These are phyloP conservation scores for Nebria ingens DNA, from an alignment of 1,140 invertebrate genomes.

Conservation along the genomic window DNA sequence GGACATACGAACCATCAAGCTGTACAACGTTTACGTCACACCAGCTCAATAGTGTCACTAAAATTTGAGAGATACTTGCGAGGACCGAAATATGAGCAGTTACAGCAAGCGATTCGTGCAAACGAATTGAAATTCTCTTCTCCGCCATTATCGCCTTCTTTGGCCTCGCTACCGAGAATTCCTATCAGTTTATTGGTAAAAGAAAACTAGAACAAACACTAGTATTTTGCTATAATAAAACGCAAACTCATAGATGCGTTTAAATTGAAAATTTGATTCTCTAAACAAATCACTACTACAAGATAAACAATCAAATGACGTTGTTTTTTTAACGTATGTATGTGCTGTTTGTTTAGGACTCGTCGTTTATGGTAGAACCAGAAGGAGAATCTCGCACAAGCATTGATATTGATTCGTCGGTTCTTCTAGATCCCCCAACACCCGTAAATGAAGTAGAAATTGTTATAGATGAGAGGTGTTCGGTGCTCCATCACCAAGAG, in stretches of 20 bases:
- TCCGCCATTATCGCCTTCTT: slow-evolving; percentile 55
- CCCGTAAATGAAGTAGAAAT: slow-evolving; percentile 53
- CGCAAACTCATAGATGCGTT: no score
- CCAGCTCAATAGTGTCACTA: slow-evolving; percentile 66
- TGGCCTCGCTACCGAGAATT: slow-evolving; percentile 64
- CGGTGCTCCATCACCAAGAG: slow-evolving; percentile 41
- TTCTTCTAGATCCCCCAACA: slow-evolving; percentile 41
- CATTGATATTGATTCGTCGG: slow-evolving; percentile 44
- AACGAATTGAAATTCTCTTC: slow-evolving; percentile 54
- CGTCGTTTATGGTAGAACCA: slow-evolving; percentile 46
- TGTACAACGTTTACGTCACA: slow-evolving; percentile 72
- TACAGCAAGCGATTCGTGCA: slow-evolving; percentile 73
- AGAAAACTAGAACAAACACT: no score
- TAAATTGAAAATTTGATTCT: no score
- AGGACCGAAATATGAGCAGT: slow-evolving; percentile 81
- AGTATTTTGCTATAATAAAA: no score
- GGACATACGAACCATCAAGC: slow-evolving; percentile 87
- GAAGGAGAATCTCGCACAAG: slow-evolving; percentile 56
- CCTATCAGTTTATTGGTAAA: slow-evolving; percentile 50
- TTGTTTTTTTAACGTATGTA: neutral
- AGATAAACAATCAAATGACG: neutral
- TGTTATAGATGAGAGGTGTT: slow-evolving; percentile 48
- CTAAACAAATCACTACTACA: no score
- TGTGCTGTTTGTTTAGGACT: slow-evolving; percentile 21
- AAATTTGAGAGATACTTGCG: slow-evolving; percentile 77